Evolutionary conservation across 2,888 invertebrate species (phyloP).

Genomic region (Agrotis ipsilon): DNA sequence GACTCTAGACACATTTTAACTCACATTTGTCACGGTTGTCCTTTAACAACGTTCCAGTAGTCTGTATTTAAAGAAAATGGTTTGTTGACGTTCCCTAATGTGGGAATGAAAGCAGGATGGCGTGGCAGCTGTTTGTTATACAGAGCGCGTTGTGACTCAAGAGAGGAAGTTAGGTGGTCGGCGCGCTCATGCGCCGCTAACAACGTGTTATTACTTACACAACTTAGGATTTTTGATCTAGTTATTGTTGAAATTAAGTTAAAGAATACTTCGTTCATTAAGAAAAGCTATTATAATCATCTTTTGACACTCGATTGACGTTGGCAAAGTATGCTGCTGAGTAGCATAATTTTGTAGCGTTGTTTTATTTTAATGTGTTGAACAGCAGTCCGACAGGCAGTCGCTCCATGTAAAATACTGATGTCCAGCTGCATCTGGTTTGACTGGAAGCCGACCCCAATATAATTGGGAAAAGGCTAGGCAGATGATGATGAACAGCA

Average conservation of each 20-base stretch:
- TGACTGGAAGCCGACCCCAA: too few species aligned
- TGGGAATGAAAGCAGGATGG: conserved; percentile 52
- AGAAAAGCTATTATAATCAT: background rate
- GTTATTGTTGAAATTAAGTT: conserved; percentile 38
- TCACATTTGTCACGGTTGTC: conserved; percentile 1
- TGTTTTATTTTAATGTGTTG: too few species aligned
- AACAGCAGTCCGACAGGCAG: too few species aligned
- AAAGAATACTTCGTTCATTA: background rate
- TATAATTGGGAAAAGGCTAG: too few species aligned
- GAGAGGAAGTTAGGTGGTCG: conserved; percentile 53
- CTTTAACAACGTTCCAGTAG: conserved; percentile 23
- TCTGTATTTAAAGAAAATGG: conserved; percentile 55
- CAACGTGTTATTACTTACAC: conserved; percentile 51
- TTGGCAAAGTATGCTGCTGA: too few species aligned
- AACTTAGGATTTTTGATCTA: conserved; percentile 40
- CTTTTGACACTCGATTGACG: too few species aligned
- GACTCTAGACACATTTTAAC: background rate
- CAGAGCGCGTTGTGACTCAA: conserved; percentile 55
- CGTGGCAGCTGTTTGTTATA: conserved; percentile 56
- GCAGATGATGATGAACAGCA: too few species aligned
- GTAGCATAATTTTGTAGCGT: too few species aligned
- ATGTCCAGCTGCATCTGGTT: too few species aligned
- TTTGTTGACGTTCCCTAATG: conserved; percentile 58
- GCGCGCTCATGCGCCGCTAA: conserved; percentile 41
- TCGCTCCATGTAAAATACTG: too few species aligned